Conservation (phyloP, 2,888 invertebrate species). For the Mantis religiosa region DNA sequence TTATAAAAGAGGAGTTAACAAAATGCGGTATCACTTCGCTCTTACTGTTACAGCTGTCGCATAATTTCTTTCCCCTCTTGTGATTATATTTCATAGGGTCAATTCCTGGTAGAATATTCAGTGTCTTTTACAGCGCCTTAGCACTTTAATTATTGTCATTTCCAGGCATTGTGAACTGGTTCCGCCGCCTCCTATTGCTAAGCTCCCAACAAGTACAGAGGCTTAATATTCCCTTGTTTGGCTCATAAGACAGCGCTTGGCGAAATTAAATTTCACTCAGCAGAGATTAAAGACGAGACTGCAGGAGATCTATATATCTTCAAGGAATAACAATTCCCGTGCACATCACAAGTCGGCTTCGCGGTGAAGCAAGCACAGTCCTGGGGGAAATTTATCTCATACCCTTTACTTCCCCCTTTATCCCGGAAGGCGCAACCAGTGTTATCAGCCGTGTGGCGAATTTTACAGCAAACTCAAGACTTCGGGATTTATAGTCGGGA, state of each 20-base stretch:
- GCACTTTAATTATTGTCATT: too few species aligned
- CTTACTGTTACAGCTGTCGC: too few species aligned
- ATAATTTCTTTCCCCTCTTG: too few species aligned
- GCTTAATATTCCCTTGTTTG: neutral
- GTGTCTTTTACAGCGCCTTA: too few species aligned
- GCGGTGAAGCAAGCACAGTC: neutral
- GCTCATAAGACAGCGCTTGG: neutral
- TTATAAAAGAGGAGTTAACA: too few species aligned
- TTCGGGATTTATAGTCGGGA: neutral
- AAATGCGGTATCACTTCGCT: too few species aligned
- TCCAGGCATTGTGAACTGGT: too few species aligned
- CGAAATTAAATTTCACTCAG: neutral
- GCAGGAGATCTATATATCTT: neutral
- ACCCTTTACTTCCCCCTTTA: neutral
- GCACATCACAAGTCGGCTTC: neutral
- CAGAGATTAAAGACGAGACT: neutral
- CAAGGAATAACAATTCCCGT: neutral
- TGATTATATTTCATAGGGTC: too few species aligned
- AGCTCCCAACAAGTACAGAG: neutral
- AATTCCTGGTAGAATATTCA: too few species aligned
- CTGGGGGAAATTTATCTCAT: neutral
- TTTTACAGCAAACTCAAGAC: neutral
- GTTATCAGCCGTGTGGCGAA: neutral
- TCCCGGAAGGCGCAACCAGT: neutral
- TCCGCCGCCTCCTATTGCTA: neutral